phyloP scores from a whole-genome alignment of 2,797 vertebrate genomes.

The Epinephelus coioides region DNA sequence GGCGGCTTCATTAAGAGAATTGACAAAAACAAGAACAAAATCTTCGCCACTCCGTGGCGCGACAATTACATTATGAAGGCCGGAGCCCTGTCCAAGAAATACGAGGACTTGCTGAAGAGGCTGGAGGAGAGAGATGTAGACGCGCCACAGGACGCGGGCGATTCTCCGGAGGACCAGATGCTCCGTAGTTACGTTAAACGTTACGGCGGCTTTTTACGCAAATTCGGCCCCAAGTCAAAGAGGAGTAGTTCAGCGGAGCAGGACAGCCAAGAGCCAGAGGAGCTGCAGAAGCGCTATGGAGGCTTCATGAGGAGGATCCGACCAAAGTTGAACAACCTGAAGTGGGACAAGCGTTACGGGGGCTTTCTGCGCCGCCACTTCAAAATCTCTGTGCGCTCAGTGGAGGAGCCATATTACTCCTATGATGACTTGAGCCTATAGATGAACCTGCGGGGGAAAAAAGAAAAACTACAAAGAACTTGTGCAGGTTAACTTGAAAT shows the following conservation, averaged over 20 bases:
- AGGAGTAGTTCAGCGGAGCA: conserved; percentile 82
- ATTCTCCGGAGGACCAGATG: conserved; percentile 52
- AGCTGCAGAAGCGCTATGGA: conserved; percentile 95
- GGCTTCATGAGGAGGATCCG: conserved; percentile 96
- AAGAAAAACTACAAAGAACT: conserved; percentile 58
- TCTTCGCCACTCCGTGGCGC: conserved; percentile 78
- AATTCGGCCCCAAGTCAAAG: conserved; percentile 90
- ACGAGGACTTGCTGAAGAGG: conserved; percentile 81
- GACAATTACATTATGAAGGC: conserved; percentile 81
- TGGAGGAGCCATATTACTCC: conserved; percentile 88
- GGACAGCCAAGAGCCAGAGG: conserved; percentile 75
- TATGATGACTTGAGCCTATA: conserved; percentile 87
- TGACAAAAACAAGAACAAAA: conserved; percentile 87
- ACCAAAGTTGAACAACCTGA: conserved; percentile 94
- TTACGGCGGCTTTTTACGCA: conserved; percentile 94
- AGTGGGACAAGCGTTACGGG: conserved; percentile 97
- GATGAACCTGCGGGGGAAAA: conserved; percentile 16
- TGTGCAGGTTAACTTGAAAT: conserved; percentile 61
- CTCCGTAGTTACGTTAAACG: conserved; percentile 83
- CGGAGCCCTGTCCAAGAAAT: conserved; percentile 78
- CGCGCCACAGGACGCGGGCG: conserved; percentile 44
- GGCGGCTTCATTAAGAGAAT: conserved; percentile 88
- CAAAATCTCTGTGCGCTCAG: conserved; percentile 92
- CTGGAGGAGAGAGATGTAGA: conserved; percentile 70
- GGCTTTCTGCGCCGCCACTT: conserved; percentile 95